A percentile compares a stretch with the other conserved stretches of the same genome.
These are phyloP conservation scores for Drosophila mayaguana DNA, from an alignment of 2,888 invertebrate genomes.

Conservation along the genomic window DNA sequence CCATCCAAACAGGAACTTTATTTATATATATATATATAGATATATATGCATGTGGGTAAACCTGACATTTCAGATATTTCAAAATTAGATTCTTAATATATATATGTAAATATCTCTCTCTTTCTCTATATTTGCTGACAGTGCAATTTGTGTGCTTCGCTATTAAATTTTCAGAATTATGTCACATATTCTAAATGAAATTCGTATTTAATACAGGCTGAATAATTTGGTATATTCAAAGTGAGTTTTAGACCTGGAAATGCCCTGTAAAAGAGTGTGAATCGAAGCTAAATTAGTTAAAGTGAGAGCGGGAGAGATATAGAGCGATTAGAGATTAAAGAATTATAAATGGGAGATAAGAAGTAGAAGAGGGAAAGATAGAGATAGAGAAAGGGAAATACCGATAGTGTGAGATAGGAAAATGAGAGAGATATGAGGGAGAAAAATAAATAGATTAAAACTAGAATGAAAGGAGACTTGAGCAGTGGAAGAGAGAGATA, in stretches of 20 bases:
- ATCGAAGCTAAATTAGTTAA: too few relatives aligned
- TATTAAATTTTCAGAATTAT: constrained; percentile 18
- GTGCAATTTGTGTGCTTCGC: constrained; percentile 31
- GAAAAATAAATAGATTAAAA: too few relatives aligned
- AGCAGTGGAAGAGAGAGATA: too few relatives aligned
- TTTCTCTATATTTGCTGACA: constrained; percentile 3
- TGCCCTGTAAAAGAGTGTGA: neutral
- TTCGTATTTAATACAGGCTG: constrained; percentile 11
- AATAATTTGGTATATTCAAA: neutral
- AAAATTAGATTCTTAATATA: constrained; percentile 5
- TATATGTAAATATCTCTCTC: too few relatives aligned
- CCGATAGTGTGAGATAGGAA: too few relatives aligned
- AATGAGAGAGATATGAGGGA: too few relatives aligned
- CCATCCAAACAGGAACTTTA: constrained; percentile 18
- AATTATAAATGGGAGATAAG: too few relatives aligned
- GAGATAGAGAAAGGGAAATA: too few relatives aligned
- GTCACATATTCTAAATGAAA: constrained; percentile 15
- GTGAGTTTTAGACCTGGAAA: neutral
- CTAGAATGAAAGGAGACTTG: too few relatives aligned
- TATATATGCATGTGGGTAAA: neutral
- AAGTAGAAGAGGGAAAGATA: too few relatives aligned
- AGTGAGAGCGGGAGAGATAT: neutral
- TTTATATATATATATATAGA: neutral
- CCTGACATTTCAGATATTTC: neutral
- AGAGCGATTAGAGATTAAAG: too few relatives aligned